Conservation (phyloP, 2,797 vertebrate species). For the Ataeniobius toweri region DNA sequence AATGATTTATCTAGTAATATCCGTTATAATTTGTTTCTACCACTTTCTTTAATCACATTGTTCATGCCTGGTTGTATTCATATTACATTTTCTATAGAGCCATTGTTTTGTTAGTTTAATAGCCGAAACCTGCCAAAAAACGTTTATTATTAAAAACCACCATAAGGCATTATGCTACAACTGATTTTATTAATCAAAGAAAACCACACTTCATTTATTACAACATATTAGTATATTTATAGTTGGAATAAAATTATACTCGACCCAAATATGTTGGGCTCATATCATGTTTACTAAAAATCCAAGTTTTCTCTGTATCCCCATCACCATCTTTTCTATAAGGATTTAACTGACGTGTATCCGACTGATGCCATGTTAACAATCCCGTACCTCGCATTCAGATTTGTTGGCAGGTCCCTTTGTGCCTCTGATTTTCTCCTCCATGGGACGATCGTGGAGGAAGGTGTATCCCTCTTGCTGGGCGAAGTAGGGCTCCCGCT, state of each 20-base stretch:
- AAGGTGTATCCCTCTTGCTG: conserved; percentile 86
- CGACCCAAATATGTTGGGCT: not conserved
- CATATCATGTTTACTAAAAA: not conserved
- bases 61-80: too few species aligned
- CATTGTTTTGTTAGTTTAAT: too few species aligned
- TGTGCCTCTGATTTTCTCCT: conserved; percentile 84
- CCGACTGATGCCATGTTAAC: too few species aligned
- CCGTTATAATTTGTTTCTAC: too few species aligned
- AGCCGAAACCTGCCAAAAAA: too few species aligned
- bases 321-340: not conserved
- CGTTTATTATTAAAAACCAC: too few species aligned
- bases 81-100: too few species aligned
- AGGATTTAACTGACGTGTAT: not conserved
- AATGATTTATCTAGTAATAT: too few species aligned
- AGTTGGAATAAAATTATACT: not conserved
- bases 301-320: not conserved
- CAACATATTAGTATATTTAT: not conserved
- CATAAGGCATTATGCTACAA: too few species aligned
- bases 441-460: conserved; percentile 84
- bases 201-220: too few species aligned
- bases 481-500: conserved; percentile 81
- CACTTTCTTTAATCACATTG: too few species aligned
- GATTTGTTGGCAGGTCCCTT: conserved; percentile 85
- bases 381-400: conserved; percentile 85
- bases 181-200: too few species aligned